Evolutionary conservation across 2,113 vertebrate genomes (phyloP).

Genomic region (Laticauda laticaudata): DNA sequence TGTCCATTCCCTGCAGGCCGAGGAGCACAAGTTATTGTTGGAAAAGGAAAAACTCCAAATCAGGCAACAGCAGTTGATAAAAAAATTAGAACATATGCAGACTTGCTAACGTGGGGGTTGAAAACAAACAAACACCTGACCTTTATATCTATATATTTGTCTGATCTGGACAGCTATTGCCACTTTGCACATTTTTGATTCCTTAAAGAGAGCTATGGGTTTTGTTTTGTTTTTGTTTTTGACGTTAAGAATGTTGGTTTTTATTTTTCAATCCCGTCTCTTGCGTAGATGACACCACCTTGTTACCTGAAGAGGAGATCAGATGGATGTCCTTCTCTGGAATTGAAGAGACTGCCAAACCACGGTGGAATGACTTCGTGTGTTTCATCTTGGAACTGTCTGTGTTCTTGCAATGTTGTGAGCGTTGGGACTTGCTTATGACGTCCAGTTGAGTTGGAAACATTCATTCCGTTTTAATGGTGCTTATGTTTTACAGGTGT

Average conservation of each 20-base stretch:
- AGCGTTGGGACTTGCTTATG: constrained; percentile 74
- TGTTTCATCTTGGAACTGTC: constrained; percentile 56
- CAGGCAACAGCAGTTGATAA: constrained; percentile 86
- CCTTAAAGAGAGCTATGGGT: constrained; percentile 69
- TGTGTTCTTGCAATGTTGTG: constrained; percentile 61
- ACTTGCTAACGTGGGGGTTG: constrained; percentile 82
- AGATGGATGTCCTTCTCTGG: constrained; percentile 62
- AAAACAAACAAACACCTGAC: constrained; percentile 60
- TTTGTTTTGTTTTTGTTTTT: constrained; percentile 67
- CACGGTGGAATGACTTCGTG: constrained; percentile 58
- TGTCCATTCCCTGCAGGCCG: constrained; percentile 85
- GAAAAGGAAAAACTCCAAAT: constrained; percentile 89
- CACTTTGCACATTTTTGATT: constrained; percentile 86
- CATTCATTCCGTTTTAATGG: constrained; percentile 83
- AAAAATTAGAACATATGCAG: constrained; percentile 87
- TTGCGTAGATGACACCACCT: constrained; percentile 61
- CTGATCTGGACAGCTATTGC: constrained; percentile 75
- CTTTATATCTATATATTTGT: constrained; percentile 46
- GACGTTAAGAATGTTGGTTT: constrained; percentile 99
- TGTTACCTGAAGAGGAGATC: constrained; percentile 66
- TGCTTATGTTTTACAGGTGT: constrained; percentile 87
- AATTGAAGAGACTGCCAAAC: constrained; percentile 62
- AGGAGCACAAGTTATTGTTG: constrained; percentile 84
- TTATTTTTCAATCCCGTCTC: constrained; percentile 89
- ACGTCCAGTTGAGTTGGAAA: constrained; percentile 72